Conservation (phyloP, 2,797 vertebrate genomes). For the Mormyrops boulengeri region DNA sequence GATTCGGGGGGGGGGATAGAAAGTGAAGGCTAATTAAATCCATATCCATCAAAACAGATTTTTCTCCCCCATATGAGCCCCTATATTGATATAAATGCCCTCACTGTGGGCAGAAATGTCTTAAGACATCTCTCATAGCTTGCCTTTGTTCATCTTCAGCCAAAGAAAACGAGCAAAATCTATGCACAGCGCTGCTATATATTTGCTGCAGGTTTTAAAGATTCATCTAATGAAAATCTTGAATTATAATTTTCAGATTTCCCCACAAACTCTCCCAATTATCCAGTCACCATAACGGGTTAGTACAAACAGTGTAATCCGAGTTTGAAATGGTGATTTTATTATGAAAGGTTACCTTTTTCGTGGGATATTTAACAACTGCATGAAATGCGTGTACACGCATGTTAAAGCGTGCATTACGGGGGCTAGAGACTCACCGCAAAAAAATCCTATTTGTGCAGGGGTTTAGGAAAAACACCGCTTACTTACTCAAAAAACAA, state of each 20-base stretch:
- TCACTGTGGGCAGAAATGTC: neutral
- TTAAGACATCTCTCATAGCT: neutral
- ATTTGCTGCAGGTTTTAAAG: neutral
- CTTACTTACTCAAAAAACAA: slow-evolving; percentile 50
- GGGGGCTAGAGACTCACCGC: neutral
- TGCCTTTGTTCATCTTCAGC: neutral
- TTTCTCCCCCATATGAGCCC: neutral
- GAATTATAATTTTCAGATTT: neutral
- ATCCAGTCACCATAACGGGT: neutral
- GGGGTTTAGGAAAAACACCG: slow-evolving; percentile 5
- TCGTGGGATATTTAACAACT: neutral
- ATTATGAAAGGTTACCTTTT: neutral
- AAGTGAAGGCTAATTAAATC: neutral
- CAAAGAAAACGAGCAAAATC: neutral
- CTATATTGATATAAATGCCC: neutral
- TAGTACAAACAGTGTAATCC: neutral
- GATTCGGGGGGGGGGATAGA: neutral
- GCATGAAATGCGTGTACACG: neutral
- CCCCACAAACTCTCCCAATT: neutral
- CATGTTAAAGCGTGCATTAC: neutral
- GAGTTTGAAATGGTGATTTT: neutral
- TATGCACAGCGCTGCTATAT: neutral
- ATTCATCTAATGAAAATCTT: neutral
- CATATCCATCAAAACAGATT: neutral
- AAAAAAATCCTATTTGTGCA: slow-evolving; percentile 14